These are phyloP conservation scores for Onychostoma macrolepis DNA, from an alignment of 2,113 vertebrate species.

Conservation along the genomic window DNA sequence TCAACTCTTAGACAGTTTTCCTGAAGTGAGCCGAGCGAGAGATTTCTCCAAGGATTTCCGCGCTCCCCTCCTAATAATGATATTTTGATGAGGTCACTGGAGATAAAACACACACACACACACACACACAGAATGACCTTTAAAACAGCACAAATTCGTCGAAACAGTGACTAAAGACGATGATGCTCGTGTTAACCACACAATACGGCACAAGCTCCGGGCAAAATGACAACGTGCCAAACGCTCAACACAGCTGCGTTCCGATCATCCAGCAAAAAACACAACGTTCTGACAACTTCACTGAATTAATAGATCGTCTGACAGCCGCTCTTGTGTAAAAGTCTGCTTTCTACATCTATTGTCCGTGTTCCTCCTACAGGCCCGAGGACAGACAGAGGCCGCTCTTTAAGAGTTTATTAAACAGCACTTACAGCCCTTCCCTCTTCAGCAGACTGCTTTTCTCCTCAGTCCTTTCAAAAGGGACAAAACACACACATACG, in stretches of 20 bases:
- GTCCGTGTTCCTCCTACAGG: neutral
- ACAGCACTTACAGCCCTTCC: constrained; percentile 20
- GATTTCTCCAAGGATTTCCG: neutral
- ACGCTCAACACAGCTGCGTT: neutral
- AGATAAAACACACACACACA: neutral
- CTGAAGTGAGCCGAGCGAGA: neutral
- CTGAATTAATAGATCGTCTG: neutral
- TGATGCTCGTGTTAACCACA: neutral
- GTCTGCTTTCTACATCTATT: constrained; percentile 23
- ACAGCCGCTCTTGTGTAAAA: neutral
- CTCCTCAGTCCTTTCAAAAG: constrained; percentile 24
- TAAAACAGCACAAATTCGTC: neutral
- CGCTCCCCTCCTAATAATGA: constrained; percentile 22
- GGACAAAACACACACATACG: constrained; percentile 39
- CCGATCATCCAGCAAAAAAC: neutral
- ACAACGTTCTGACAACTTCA: constrained; percentile 38
- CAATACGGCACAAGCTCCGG: neutral
- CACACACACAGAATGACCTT: neutral
- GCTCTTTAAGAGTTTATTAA: constrained; percentile 47
- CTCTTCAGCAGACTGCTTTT: constrained; percentile 30
- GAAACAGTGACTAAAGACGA: neutral
- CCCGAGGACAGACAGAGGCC: neutral
- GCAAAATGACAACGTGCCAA: neutral
- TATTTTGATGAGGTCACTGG: constrained; percentile 34
- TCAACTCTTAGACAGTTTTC: constrained; percentile 23